Percentiles rank a stretch among this genome's conserved stretches.
phyloP scores from a whole-genome alignment of 2,113 vertebrate genomes.

The Odocoileus virginianus region DNA sequence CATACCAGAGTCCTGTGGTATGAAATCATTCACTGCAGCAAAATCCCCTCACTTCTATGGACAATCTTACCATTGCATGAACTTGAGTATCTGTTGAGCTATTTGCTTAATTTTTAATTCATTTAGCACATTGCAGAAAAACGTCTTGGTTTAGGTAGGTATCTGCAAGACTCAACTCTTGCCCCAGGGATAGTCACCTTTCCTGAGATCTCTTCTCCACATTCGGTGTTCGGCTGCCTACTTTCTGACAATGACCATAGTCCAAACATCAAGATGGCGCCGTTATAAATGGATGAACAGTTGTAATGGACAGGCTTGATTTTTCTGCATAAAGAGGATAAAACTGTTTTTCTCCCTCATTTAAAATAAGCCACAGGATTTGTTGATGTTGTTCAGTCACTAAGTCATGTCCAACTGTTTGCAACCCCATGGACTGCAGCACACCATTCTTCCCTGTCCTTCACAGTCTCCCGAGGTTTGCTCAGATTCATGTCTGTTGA shows the following conservation, averaged over 20 bases:
- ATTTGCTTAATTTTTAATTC: background rate
- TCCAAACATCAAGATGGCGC: background rate
- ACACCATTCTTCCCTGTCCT: background rate
- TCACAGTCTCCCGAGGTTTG: background rate
- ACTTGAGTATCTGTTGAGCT: background rate
- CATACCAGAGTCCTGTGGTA: background rate
- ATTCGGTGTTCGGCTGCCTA: background rate
- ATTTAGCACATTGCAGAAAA: background rate
- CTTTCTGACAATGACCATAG: background rate
- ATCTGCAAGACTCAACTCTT: background rate
- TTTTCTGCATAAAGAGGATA: background rate
- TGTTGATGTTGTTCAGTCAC: background rate
- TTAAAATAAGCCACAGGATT: conserved; percentile 6
- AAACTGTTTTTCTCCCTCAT: background rate
- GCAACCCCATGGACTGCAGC: background rate
- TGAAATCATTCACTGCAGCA: background rate
- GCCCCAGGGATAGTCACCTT: background rate
- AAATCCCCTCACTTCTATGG: background rate
- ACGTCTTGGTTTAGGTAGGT: background rate
- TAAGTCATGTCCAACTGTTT: background rate
- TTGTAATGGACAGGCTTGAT: background rate
- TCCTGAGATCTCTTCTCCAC: background rate
- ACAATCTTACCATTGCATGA: background rate
- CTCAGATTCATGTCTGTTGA: background rate
- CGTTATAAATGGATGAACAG: background rate